Conservation (phyloP, 2,797 vertebrate genomes). For the Tokudaia muenninki region DNA sequence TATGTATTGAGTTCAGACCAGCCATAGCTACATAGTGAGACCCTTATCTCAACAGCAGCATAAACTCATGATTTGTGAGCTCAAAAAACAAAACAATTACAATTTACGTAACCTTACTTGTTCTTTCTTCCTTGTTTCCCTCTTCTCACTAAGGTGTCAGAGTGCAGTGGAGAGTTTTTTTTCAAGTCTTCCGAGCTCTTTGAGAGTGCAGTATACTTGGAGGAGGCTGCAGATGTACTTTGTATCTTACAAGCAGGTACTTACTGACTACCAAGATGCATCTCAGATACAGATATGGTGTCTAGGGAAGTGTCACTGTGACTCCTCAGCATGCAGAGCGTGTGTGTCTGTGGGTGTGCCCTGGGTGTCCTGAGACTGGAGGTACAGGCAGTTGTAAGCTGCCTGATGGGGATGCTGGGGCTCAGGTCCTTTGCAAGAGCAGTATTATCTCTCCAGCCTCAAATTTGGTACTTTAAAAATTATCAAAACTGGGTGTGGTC, state of each 20-base stretch:
- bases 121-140: neutral
- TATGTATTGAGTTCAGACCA: neutral
- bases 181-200: conserved; percentile 98
- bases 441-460: neutral
- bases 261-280: neutral
- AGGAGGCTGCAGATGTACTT: conserved; percentile 98
- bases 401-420: neutral
- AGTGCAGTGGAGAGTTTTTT: conserved; percentile 97
- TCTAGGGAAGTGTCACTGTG: conserved; percentile 42
- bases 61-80: conserved; percentile 5
- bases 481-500: neutral
- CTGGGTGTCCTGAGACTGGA: neutral
- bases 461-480: conserved; percentile 37
- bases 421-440: neutral
- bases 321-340: conserved; percentile 31
- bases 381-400: neutral
- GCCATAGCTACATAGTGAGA: neutral
- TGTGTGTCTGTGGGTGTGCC: neutral
- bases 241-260: conserved; percentile 99
- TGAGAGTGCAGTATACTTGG: conserved; percentile 97
- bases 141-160: conserved; percentile 91
- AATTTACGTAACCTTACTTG: conserved; percentile 33
- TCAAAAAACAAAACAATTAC: conserved; percentile 38
- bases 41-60: neutral
- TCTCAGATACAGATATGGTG: neutral